A percentile compares a stretch with the other conserved stretches of the same genome.
Conservation (phyloP, 2,113 vertebrate species). For the Sinocyclocheilus maitianheensis region DNA sequence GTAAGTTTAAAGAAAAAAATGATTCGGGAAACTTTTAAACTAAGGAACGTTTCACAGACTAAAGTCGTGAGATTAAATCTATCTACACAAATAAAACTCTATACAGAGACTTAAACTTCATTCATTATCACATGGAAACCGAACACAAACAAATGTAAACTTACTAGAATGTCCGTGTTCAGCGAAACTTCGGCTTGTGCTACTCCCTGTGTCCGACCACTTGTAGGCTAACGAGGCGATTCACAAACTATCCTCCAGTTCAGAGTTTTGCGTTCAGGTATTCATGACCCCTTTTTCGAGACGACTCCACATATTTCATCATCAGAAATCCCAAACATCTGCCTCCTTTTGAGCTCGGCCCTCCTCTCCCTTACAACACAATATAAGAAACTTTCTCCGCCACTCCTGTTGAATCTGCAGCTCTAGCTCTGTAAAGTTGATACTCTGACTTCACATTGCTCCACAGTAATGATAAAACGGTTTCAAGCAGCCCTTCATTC, state of each 20-base stretch:
- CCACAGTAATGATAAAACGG: slow-evolving; percentile 51
- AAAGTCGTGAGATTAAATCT: background rate
- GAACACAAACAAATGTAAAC: background rate
- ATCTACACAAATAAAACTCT: background rate
- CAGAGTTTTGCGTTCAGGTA: slow-evolving; percentile 20
- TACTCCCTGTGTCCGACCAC: slow-evolving; percentile 17
- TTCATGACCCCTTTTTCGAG: slow-evolving; percentile 27
- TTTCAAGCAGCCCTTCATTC: slow-evolving; percentile 68
- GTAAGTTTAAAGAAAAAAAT: background rate
- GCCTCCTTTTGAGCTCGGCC: background rate
- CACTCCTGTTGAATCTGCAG: slow-evolving; percentile 26
- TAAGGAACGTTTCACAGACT: background rate
- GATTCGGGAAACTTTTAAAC: slow-evolving; percentile 1
- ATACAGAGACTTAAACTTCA: background rate
- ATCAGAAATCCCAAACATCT: background rate
- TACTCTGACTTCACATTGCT: slow-evolving; percentile 54
- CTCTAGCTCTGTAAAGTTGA: slow-evolving; percentile 35
- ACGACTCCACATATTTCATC: slow-evolving; percentile 39
- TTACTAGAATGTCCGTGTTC: slow-evolving; percentile 29
- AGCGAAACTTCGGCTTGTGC: background rate
- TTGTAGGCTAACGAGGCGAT: slow-evolving; percentile 6
- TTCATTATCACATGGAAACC: background rate
- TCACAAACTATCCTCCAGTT: slow-evolving; percentile 21
- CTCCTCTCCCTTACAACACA: background rate
- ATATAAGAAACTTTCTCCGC: slow-evolving; percentile 12